Evolutionary conservation across 1,140 invertebrate genomes (phyloP).

Genomic region (Diorhabda carinulata): DNA sequence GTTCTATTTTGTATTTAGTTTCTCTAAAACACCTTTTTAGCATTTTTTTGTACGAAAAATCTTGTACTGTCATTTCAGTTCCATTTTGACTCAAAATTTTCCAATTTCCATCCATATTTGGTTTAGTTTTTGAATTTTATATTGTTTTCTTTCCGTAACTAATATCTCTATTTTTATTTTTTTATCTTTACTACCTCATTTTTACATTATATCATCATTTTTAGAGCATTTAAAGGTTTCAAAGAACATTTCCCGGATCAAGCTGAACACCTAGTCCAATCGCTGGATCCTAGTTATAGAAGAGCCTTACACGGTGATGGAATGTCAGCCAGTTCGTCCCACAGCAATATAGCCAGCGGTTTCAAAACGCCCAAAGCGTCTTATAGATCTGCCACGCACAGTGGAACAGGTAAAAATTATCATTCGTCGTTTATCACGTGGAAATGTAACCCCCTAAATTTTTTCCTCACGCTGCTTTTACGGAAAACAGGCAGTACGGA

Average conservation of each 20-base stretch:
- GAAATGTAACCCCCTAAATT: not conserved
- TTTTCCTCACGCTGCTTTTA: conserved; percentile 20
- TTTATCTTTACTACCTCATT: no score
- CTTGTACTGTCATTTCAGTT: no score
- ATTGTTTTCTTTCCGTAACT: no score
- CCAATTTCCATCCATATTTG: no score
- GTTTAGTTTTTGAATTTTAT: no score
- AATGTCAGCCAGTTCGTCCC: conserved; percentile 51
- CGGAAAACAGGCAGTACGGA: conserved; percentile 54
- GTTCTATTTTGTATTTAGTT: no score
- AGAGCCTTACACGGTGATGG: conserved; percentile 70
- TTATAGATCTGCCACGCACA: conserved; percentile 29
- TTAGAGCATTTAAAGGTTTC: conserved; percentile 86
- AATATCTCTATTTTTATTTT: no score
- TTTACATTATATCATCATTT: no score
- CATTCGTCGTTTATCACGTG: not conserved
- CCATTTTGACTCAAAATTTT: no score
- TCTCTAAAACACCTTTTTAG: no score
- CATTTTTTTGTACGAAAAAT: no score
- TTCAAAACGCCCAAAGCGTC: conserved; percentile 37
- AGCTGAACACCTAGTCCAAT: conserved; percentile 78
- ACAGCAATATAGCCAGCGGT: conserved; percentile 49
- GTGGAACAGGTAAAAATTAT: conserved; percentile 34
- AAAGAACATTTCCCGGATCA: conserved; percentile 86
- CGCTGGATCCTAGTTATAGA: conserved; percentile 81